Conservation (phyloP, 2,113 vertebrate species). For the Ptyas mucosa region DNA sequence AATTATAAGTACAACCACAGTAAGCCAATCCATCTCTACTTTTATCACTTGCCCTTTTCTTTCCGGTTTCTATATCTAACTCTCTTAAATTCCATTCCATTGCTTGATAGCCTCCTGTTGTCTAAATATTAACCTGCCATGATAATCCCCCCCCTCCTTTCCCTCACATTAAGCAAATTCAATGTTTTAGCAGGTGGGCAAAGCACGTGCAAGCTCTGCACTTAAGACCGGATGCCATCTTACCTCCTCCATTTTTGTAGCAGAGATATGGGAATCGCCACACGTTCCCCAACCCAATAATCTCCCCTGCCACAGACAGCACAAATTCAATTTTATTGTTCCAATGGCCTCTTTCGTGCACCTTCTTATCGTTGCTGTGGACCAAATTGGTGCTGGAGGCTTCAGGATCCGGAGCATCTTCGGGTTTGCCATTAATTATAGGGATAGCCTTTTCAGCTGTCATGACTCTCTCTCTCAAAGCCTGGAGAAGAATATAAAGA, state of each 20-base stretch:
- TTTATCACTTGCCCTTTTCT: not conserved
- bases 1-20: not conserved
- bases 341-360: slow-evolving; percentile 96
- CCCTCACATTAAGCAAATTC: not conserved
- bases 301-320: slow-evolving; percentile 97
- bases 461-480: slow-evolving; percentile 83
- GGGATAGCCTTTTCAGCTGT: slow-evolving; percentile 95
- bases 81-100: not conserved
- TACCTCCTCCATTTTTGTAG: slow-evolving; percentile 99
- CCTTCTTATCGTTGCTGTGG: slow-evolving; percentile 78
- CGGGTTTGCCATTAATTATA: slow-evolving; percentile 91
- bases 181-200: not conserved
- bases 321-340: slow-evolving; percentile 98
- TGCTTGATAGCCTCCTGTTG: not conserved
- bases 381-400: slow-evolving; percentile 77
- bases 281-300: slow-evolving; percentile 95
- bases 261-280: slow-evolving; percentile 99
- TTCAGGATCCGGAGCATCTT: slow-evolving; percentile 86
- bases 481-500: slow-evolving; percentile 50
- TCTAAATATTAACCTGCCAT: not conserved
- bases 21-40: not conserved
- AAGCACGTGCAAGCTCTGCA: not conserved
- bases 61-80: not conserved
- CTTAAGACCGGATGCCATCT: slow-evolving; percentile 45
- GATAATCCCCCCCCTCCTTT: not conserved